Evolutionary conservation across 1,140 invertebrate genomes (phyloP).

Genomic region (Plutomurus gul): DNA sequence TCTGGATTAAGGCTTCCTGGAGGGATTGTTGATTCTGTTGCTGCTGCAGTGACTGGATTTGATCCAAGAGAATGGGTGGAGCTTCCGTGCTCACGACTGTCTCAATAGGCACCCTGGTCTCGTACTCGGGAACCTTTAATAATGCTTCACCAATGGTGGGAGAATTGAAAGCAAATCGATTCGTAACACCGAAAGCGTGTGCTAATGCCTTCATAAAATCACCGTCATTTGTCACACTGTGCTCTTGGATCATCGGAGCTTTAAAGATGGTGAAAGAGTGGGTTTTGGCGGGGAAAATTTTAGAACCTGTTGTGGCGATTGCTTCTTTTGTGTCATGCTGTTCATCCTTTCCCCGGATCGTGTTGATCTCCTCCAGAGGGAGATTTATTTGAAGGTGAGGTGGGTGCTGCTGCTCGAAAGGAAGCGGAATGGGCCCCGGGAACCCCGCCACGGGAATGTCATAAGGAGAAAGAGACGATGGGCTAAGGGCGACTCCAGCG

Average conservation of each 20-base stretch:
- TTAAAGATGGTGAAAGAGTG: neutral
- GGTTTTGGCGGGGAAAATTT: neutral
- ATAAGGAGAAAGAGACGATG: too few species aligned
- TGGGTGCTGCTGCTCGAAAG: neutral
- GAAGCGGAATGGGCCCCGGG: neutral
- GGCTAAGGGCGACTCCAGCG: neutral
- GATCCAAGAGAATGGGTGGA: neutral
- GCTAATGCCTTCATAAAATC: neutral
- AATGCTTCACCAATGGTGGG: neutral
- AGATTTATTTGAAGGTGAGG: neutral
- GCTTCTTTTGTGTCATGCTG: neutral
- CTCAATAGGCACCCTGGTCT: too few species aligned
- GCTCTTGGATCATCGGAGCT: neutral
- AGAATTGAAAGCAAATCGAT: neutral
- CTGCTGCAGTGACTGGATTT: neutral
- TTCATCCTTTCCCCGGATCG: neutral
- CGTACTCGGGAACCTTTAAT: neutral
- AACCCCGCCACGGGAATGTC: too few species aligned
- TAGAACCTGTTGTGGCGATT: neutral
- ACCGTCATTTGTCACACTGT: neutral
- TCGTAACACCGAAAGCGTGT: neutral
- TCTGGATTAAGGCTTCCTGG: neutral
- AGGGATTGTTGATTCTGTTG: neutral
- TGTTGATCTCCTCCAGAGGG: neutral
- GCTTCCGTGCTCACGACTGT: neutral